Base-by-base conservation (phyloP, 2,797 vertebrate species). In the Danio jaintianensis region DNA sequence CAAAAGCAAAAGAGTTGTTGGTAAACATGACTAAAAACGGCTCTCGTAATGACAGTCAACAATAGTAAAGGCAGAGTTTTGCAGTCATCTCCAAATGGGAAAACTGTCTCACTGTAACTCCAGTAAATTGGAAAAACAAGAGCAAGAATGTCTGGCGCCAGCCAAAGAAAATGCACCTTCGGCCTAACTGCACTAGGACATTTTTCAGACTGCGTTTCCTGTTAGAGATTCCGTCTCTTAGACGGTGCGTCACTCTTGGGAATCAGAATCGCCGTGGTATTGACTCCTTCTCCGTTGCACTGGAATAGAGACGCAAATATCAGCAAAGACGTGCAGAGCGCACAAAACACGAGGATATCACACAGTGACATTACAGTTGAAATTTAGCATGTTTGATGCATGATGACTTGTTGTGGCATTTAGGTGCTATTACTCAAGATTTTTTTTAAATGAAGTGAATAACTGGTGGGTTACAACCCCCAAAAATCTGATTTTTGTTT, bases 161-260 rank as follows among this genome's bases (percentile, higher is more conserved):
- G 88, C 88, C 88, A 89, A 89, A 87, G 85, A 89, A 88, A 88
- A 88, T 76, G 85, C 86, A 88, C 85, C 88, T 89, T 87, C 80
- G 75, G 84, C 84, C 85, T 78, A 83, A 73, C 84, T 80, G 85
- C 74, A 71, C 79, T 67, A 86, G 83, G 82, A 86, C 86, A 86
- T 87, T 85, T 85, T 83, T 86, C 85, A 86, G 86, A 86, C 88
- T 80, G 85, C 85, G 78, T 86, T 89, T 89, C 88, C 88, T 87
- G 86, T 87, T 80, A 84, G 85, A 84, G 84, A 85, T 84, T 86
- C 85, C 85, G 70, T 86, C 83, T 87, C 66, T 75, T 83, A 89
- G 88, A 89, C 88, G 52, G 78, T 87, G 88, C 85, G 83, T 89
- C 88, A 87, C 88, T 74, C 71, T 53, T 80, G 82, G 82, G 84